Evolutionary conservation across 2,888 invertebrate genomes (phyloP).

Genomic region (Oscheius sp.): DNA sequence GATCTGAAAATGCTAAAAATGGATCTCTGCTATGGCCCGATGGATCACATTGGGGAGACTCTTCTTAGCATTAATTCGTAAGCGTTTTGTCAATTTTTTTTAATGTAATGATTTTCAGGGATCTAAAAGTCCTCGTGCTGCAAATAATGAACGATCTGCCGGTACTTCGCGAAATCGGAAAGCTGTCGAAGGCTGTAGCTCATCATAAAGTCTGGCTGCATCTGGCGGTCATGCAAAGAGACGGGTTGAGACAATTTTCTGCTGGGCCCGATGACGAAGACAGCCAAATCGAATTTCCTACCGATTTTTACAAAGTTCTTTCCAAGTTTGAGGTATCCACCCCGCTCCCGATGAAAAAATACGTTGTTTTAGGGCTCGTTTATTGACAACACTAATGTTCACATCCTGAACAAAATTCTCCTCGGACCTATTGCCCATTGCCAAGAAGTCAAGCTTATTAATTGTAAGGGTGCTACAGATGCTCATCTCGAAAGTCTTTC

Average conservation of each 20-base stretch:
- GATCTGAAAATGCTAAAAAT: slow-evolving; percentile 12
- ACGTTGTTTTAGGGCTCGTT: slow-evolving; percentile 9
- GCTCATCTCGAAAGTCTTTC: slow-evolving; percentile 16
- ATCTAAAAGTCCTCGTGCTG: not conserved
- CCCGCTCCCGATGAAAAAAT: not conserved
- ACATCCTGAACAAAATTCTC: slow-evolving; percentile 10
- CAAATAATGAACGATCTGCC: slow-evolving; percentile 11
- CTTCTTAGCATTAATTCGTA: slow-evolving; percentile 9
- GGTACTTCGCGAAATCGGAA: not conserved
- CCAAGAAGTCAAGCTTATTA: slow-evolving; percentile 29
- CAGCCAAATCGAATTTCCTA: not conserved
- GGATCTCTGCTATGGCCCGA: slow-evolving; percentile 30
- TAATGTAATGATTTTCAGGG: not conserved
- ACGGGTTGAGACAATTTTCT: not conserved
- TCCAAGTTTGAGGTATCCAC: slow-evolving; percentile 10
- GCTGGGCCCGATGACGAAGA: not conserved
- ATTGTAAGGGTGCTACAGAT: not conserved
- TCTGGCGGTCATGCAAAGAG: slow-evolving; percentile 29
- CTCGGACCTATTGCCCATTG: slow-evolving; percentile 9
- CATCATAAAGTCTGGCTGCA: slow-evolving; percentile 16
- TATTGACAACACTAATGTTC: not conserved
- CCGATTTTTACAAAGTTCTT: slow-evolving; percentile 8
- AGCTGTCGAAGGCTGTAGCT: not conserved
- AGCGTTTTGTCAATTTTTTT: not conserved
- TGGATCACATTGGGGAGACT: slow-evolving; percentile 12